Evolutionary conservation across 2,888 invertebrate species (phyloP), one percentile per base, ranked within the genome.

Genomic region (Cerastoderma edule): DNA sequence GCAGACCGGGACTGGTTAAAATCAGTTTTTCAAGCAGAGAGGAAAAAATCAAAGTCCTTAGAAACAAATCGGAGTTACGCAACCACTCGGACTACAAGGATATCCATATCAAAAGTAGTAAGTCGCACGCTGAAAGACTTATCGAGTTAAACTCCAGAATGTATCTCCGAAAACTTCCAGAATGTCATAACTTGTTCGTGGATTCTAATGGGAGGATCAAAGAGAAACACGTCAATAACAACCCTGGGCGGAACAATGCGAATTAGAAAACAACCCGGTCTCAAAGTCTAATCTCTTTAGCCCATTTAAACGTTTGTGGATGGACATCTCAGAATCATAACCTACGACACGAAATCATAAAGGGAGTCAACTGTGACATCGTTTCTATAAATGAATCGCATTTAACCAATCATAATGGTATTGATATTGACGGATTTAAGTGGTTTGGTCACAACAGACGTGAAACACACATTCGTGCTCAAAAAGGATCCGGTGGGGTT

Each of bases 401-500:
- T 28, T 33, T 70, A 30, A 28, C 33, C 2, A 28, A 24, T 3
- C 33, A 75, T 27, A 39, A 64, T 19, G 28, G 19, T 13, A 33
- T 69, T 16, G 44, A 68, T 24, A 22, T 68, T 6, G 63, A 56
- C 22, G 53, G 32, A 13, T 70, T 70, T 27, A 66, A 19, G 13
- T 75, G 75, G 75, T 66, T 60, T 30, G 75, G 70, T 32, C 50
- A 35, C 35, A 70, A 75, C 27, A 44, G 75, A 32, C 32, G 10
- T 19, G 60, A 70, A 2, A 70, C 70, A n/a, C 70, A 70, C 24
- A 4, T 24, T 8, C 65, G 65, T 30, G 75, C 70, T 1, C 60
- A 64, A 27, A 65, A 70, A 50, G 65, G 33, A 8, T 75, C 75
- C 5, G 75, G 75, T 8, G 75, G 70, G 33, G 75, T 75, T 44